Percentiles rank a stretch among this genome's conserved stretches.
phyloP scores from a whole-genome alignment of 2,888 invertebrate genomes.

The Megalurothrips usitatus region DNA sequence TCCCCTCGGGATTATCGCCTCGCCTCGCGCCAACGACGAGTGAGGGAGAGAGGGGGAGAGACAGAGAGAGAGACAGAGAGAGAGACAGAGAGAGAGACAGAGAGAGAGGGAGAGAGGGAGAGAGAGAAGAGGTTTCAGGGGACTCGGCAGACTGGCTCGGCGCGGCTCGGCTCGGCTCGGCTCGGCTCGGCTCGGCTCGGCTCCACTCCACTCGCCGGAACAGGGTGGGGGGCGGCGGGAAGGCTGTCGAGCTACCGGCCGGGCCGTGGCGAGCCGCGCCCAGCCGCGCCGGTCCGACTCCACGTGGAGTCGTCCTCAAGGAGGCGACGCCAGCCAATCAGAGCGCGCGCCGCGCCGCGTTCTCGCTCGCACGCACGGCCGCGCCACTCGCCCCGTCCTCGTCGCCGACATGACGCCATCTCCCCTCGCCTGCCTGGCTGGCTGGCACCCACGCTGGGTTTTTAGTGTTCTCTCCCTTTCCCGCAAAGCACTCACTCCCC shows the following conservation, averaged over 20 bases:
- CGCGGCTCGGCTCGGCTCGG: no score
- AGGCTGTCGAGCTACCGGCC: conserved; percentile 15
- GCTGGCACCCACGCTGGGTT: conserved; percentile 21
- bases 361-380: neutral
- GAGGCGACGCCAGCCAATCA: conserved; percentile 6
- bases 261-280: conserved; percentile 18
- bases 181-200: neutral
- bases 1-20: conserved; percentile 14
- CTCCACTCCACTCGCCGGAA: neutral
- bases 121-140: conserved; percentile 20
- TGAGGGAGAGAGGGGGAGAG: neutral
- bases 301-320: conserved; percentile 18
- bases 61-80: neutral
- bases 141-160: neutral
- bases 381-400: neutral
- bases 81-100: neutral
- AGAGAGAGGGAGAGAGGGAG: neutral
- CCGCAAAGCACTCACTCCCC: conserved; percentile 8
- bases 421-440: neutral
- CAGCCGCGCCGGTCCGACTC: neutral
- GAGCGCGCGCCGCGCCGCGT: neutral
- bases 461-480: conserved; percentile 24
- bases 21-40: conserved; percentile 1
- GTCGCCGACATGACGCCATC: neutral
- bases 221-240: neutral